Base-by-base conservation (phyloP, 2,888 invertebrate genomes). In the Ischnus inquisitorius region DNA sequence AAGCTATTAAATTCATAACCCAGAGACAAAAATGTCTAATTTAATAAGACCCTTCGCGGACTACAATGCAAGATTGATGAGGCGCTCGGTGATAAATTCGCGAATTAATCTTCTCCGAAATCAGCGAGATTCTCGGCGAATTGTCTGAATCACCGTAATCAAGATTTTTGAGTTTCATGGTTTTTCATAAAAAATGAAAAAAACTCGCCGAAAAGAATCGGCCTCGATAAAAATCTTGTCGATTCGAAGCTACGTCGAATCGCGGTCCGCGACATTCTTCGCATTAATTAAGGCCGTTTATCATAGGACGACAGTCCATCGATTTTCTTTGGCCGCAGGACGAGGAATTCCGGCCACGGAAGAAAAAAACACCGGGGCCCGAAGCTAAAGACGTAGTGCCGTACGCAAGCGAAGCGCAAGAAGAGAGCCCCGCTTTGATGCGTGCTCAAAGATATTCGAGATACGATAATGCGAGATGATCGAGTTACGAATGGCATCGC, bases 401-500 rank as follows among this genome's bases (percentile, higher is more conserved):
- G 46, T 46, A n/a, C 46, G 12, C 3, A 46, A 46, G 46, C n/a
- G 46, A 46, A 64, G 43, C 22, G 22, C 25, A 43, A 10, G 22
- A 65, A 25, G 41, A 12, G 12, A 57, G n/a, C 34, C 4, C 14
- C 3, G 51, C 0, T 14, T 28, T 60, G 25, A 1, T 28, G 60
- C 28, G 60, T 4, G 34, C 22, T 39, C n/a, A n/a, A 75, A 46
- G 62, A 67, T 25, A 77, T 43, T 72, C 14, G 64, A 54, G 60
- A 54, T 22, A 62, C 28, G 69, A 62, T 71, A 65, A 82, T 51
- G 16, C 48, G 65, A 39, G 57, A 64, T 39, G 78, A 78, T 78
- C 72, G 72, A 77, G 65, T 82, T 78, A 72, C 71, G 46, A 72
- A 60, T 54, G 39, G 12, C 72, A 57, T 72, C 64, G 25, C 34